These are phyloP conservation scores for Orchestes rusci DNA, from an alignment of 2,888 invertebrate species.

Conservation along the genomic window DNA sequence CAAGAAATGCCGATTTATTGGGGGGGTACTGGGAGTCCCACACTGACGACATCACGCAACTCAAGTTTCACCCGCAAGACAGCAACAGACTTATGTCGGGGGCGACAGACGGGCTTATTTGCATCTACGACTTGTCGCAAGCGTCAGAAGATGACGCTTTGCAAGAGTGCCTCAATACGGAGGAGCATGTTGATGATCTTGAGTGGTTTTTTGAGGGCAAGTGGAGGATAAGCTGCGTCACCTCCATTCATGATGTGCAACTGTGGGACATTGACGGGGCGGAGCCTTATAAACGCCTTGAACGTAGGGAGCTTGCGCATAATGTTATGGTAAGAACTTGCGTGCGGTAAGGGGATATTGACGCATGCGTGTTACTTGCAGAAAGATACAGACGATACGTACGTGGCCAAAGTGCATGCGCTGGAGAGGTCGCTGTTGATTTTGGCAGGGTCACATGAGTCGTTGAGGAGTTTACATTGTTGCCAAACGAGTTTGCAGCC, in stretches of 20 bases:
- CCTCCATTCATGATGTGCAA: constrained; percentile 64
- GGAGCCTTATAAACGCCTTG: constrained; percentile 51
- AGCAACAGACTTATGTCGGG: constrained; percentile 64
- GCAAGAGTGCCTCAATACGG: constrained; percentile 66
- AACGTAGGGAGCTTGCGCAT: constrained; percentile 51
- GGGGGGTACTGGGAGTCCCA: constrained; percentile 83
- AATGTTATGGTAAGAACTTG: constrained; percentile 5
- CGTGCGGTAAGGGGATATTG: background rate
- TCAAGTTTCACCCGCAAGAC: constrained; percentile 64
- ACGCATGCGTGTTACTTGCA: too few species aligned
- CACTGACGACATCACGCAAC: constrained; percentile 71
- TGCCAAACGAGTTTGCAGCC: constrained; percentile 49
- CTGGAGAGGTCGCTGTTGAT: constrained; percentile 48
- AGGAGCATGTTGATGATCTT: constrained; percentile 64
- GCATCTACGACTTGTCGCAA: constrained; percentile 72
- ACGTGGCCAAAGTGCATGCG: constrained; percentile 54
- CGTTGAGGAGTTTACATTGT: constrained; percentile 44
- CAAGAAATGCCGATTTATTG: constrained; percentile 53
- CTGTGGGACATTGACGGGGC: constrained; percentile 61
- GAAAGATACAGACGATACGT: constrained; percentile 57
- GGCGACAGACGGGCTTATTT: constrained; percentile 78
- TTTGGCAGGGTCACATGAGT: constrained; percentile 57
- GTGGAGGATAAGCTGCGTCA: constrained; percentile 56
- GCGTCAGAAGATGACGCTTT: constrained; percentile 74
- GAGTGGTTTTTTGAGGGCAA: constrained; percentile 47